Evolutionary conservation across 2,797 vertebrate species (phyloP).

Genomic region (Petrocephalus schoutedeni): DNA sequence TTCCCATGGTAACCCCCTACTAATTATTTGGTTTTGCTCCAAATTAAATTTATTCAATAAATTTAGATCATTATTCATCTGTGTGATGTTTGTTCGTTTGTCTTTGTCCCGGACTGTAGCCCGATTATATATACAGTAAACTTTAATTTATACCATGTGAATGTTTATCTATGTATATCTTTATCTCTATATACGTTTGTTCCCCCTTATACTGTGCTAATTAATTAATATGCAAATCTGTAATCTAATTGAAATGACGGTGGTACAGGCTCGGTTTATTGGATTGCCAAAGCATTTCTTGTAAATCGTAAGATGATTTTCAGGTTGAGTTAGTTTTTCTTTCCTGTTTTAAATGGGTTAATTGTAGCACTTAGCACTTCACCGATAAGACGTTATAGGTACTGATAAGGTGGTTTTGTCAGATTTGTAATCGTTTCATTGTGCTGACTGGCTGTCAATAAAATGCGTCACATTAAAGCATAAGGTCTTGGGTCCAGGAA

Average conservation of each 20-base stretch:
- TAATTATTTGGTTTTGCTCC: conserved; percentile 31
- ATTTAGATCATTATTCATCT: conserved; percentile 21
- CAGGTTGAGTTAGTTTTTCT: background rate
- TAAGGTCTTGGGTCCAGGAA: conserved; percentile 12
- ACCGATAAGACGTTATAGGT: background rate
- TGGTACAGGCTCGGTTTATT: background rate
- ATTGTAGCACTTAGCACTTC: background rate
- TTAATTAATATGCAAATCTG: background rate
- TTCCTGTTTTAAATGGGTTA: background rate
- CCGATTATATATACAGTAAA: background rate
- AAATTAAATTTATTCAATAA: conserved; percentile 28
- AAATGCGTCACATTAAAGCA: background rate
- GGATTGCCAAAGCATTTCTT: background rate
- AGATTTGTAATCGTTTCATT: conserved; percentile 3
- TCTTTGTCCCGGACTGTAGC: background rate
- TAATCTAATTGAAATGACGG: background rate
- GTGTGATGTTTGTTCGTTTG: conserved; percentile 29
- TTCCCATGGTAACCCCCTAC: conserved; percentile 29
- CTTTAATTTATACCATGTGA: background rate
- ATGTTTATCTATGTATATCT: background rate
- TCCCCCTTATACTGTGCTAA: background rate
- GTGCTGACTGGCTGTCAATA: conserved; percentile 11
- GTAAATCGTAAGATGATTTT: conserved; percentile 3
- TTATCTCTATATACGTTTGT: background rate
- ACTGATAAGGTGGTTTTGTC: conserved; percentile 18